Evolutionary conservation across 2,113 vertebrate genomes (phyloP).

Genomic region (Hylia prasina): DNA sequence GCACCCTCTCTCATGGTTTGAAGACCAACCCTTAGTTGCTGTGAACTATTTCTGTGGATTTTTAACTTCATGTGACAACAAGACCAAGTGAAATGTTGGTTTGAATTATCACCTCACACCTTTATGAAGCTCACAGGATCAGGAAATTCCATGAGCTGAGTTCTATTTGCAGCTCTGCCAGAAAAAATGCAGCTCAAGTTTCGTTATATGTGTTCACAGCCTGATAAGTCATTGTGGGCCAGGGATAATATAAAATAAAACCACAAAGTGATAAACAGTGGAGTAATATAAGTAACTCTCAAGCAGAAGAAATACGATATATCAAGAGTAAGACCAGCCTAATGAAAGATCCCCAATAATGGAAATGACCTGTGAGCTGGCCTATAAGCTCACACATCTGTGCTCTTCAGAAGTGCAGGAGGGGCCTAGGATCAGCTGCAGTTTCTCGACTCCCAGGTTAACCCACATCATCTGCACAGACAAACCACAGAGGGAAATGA

Average conservation of each 20-base stretch:
- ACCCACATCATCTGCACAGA: neutral
- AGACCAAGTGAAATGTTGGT: constrained; percentile 32
- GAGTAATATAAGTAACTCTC: constrained; percentile 45
- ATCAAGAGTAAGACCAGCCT: neutral
- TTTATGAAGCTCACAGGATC: constrained; percentile 57
- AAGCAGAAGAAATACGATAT: constrained; percentile 7
- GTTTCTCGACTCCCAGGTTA: neutral
- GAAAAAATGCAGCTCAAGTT: constrained; percentile 56
- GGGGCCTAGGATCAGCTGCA: neutral
- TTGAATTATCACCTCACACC: constrained; percentile 64
- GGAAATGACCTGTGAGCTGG: neutral
- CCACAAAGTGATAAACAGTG: constrained; percentile 57
- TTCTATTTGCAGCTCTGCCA: constrained; percentile 62
- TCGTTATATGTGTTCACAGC: constrained; percentile 62
- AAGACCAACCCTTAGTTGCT: neutral
- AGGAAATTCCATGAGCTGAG: constrained; percentile 63
- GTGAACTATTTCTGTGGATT: neutral
- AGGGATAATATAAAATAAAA: constrained; percentile 71
- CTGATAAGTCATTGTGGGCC: constrained; percentile 68
- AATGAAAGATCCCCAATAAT: neutral
- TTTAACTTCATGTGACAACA: neutral
- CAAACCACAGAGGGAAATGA: neutral
- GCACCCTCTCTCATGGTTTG: neutral
- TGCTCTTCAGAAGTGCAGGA: neutral
- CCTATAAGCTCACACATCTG: neutral